Percentiles rank a stretch among this genome's conserved stretches.
These are phyloP conservation scores for Rousettus leschenaultii DNA, from an alignment of 2,113 vertebrate genomes.

Conservation along the genomic window DNA sequence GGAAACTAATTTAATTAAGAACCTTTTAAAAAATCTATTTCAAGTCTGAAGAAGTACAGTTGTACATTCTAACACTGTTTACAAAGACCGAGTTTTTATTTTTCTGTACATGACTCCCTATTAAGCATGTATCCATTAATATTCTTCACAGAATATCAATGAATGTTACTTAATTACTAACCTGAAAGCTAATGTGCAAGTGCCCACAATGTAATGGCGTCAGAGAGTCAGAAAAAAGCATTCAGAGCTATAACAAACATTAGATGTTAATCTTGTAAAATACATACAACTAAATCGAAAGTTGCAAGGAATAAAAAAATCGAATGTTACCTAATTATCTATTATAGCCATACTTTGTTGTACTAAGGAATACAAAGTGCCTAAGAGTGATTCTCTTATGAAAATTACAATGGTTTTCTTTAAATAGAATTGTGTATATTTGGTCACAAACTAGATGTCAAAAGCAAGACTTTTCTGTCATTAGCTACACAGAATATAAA, in stretches of 20 bases:
- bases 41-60: neutral
- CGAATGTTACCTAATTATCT: neutral
- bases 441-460: conserved; percentile 43
- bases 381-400: neutral
- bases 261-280: neutral
- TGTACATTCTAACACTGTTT: neutral
- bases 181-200: neutral
- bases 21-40: neutral
- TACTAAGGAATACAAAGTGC: neutral
- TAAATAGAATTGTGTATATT: conserved; percentile 25
- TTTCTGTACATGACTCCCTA: neutral
- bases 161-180: neutral
- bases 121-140: neutral
- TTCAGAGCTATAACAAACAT: neutral
- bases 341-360: neutral
- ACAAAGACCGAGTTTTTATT: neutral
- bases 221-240: neutral
- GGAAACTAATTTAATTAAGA: neutral
- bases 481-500: conserved; percentile 50
- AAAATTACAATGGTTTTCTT: conserved; percentile 38
- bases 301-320: neutral
- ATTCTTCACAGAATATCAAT: conserved; percentile 23
- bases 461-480: conserved; percentile 29
- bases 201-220: neutral
- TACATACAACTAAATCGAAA: neutral